Conservation (phyloP, 2,888 invertebrate genomes). For the Eupithecia insigniata region DNA sequence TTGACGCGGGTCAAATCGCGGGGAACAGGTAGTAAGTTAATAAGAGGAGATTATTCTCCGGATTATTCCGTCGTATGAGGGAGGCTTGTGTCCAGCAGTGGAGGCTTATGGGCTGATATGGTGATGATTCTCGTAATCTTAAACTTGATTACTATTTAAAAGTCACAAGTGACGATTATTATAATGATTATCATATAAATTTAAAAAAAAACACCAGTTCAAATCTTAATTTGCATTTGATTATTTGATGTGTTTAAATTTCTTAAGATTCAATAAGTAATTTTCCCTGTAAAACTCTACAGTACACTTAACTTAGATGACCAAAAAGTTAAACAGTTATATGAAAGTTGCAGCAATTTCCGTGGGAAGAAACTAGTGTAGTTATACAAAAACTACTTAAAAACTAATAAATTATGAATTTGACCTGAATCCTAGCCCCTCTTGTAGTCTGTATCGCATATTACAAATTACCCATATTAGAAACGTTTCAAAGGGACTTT, state of each 20-base stretch:
- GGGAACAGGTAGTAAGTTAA: too few species aligned
- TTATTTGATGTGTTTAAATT: not conserved
- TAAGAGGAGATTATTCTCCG: not conserved
- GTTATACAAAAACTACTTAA: not conserved
- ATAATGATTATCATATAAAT: too few species aligned
- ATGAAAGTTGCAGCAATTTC: not conserved
- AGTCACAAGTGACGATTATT: not conserved
- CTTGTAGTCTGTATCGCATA: not conserved
- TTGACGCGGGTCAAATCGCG: too few species aligned
- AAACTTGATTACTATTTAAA: not conserved
- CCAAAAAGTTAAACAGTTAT: not conserved
- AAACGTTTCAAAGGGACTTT: constrained; percentile 3
- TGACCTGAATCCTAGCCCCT: not conserved
- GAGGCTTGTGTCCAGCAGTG: not conserved
- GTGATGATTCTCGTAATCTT: not conserved
- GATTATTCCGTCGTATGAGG: too few species aligned
- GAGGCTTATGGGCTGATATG: not conserved
- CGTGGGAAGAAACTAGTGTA: not conserved
- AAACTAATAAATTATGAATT: constrained; percentile 7
- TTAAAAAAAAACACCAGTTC: too few species aligned
- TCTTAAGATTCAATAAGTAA: not conserved
- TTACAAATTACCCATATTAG: not conserved
- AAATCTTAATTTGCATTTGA: not conserved
- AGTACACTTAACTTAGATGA: not conserved
- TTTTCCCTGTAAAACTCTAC: not conserved